These are phyloP conservation scores for Pangasius larnaudii DNA, from an alignment of 2,797 vertebrate species.

Conservation along the genomic window DNA sequence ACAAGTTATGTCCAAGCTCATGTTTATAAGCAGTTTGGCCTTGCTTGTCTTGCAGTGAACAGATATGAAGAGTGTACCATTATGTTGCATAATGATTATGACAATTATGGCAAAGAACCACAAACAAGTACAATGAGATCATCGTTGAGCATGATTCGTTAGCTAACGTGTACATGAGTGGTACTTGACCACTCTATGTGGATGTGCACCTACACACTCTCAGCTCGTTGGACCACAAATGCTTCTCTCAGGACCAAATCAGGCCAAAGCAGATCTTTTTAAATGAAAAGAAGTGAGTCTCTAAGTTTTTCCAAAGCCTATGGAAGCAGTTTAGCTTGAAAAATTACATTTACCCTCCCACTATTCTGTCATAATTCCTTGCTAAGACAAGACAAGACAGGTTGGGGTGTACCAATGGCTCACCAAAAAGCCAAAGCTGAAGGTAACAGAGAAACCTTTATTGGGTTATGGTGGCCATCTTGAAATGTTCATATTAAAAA, in stretches of 20 bases:
- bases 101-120: background rate
- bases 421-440: background rate
- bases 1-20: background rate
- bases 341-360: background rate
- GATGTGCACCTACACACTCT: constrained; percentile 6
- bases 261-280: constrained; percentile 29
- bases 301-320: background rate
- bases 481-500: background rate
- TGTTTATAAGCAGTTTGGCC: background rate
- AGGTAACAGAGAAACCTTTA: background rate
- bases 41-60: background rate
- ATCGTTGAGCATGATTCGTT: background rate
- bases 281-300: background rate
- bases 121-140: background rate
- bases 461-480: background rate
- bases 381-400: background rate
- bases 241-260: constrained; percentile 14
- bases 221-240: constrained; percentile 6
- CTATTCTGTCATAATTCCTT: background rate
- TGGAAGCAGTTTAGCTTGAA: background rate
- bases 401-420: background rate
- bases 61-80: background rate
- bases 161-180: background rate
- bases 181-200: constrained; percentile 37
- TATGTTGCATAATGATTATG: background rate